Evolutionary conservation across 2,113 vertebrate genomes (phyloP).

Genomic region (Serilophus lunatus): DNA sequence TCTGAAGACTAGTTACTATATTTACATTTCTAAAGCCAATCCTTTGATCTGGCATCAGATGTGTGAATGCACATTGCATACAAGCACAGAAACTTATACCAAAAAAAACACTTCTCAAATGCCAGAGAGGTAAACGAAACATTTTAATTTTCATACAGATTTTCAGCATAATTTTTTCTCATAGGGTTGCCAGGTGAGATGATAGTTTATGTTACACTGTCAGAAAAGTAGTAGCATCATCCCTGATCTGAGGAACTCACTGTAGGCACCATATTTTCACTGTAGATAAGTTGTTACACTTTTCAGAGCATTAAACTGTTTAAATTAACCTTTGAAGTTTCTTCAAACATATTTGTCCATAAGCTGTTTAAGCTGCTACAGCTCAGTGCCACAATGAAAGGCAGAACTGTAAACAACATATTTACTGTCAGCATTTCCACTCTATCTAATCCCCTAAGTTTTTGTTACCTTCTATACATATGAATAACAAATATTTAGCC

Average conservation of each 20-base stretch:
- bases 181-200: background rate
- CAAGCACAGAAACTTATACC: background rate
- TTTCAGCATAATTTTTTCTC: background rate
- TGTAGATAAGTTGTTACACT: background rate
- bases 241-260: background rate
- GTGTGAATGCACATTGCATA: background rate
- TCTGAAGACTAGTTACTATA: background rate
- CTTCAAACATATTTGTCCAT: background rate
- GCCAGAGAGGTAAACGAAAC: background rate
- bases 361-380: background rate
- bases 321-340: slow-evolving; percentile 20
- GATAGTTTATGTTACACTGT: background rate
- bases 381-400: background rate
- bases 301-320: background rate
- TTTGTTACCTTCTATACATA: background rate
- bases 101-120: background rate
- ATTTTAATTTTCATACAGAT: background rate
- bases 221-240: background rate
- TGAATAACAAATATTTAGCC: background rate
- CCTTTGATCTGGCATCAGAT: background rate
- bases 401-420: slow-evolving; percentile 4
- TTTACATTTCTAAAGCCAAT: background rate
- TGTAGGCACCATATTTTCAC: background rate
- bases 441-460: background rate
- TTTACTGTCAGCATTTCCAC: background rate